Conservation (phyloP, 2,113 vertebrate genomes). For the Eretmochelys imbricata region DNA sequence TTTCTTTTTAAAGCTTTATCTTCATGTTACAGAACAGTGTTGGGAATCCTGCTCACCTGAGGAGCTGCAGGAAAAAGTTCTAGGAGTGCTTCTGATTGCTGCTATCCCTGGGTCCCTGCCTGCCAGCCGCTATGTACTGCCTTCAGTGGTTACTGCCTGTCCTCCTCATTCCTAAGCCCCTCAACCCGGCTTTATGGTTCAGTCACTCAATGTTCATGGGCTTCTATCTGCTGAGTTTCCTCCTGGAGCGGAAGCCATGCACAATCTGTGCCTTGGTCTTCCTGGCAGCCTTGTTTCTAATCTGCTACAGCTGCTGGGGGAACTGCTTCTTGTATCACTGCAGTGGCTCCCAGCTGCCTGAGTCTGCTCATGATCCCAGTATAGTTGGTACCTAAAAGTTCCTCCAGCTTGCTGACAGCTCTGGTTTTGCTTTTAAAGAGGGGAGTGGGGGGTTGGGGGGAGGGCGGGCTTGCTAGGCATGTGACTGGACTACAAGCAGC, state of each 20-base stretch:
- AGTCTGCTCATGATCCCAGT: conserved; percentile 91
- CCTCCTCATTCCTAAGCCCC: conserved; percentile 97
- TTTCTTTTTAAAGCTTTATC: conserved; percentile 12
- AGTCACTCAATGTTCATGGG: conserved; percentile 99
- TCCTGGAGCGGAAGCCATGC: conserved; percentile 98
- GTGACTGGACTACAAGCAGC: conserved; percentile 72
- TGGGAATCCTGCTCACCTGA: background rate
- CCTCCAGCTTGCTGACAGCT: conserved; percentile 54
- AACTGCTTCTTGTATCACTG: conserved; percentile 99
- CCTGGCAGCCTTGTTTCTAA: conserved; percentile 95
- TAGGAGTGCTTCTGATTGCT: background rate
- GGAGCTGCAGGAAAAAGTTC: background rate
- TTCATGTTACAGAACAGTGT: background rate
- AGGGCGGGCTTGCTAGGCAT: conserved; percentile 74
- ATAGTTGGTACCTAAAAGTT: conserved; percentile 92
- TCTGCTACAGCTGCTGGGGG: conserved; percentile 99
- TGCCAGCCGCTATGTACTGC: conserved; percentile 91
- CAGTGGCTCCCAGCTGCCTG: conserved; percentile 90
- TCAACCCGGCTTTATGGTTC: conserved; percentile 99
- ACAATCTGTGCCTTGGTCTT: conserved; percentile 99
- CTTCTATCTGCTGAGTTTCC: conserved; percentile 99
- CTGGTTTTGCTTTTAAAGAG: conserved; percentile 69
- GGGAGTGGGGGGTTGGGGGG: conserved; percentile 73
- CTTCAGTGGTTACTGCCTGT: conserved; percentile 98
- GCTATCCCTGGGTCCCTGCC: conserved; percentile 39